Base-by-base conservation (phyloP, 2,797 vertebrate genomes). In the Dryobates pubescens region DNA sequence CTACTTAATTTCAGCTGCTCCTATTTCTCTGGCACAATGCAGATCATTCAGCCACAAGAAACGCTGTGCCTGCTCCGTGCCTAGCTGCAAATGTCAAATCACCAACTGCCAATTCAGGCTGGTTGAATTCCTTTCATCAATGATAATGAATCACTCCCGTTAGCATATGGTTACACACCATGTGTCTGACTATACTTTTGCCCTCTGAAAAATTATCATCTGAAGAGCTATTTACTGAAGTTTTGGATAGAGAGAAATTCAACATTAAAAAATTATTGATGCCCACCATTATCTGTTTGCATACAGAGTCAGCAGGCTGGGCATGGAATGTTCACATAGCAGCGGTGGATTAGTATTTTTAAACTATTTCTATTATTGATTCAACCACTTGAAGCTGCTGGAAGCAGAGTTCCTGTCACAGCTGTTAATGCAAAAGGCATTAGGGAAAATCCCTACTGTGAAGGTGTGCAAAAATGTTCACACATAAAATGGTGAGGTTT, bases 141-240 rank as follows among this genome's bases (percentile, higher is more conserved):
- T 67, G 54, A 71, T 94, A 94, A 92, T 96, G 93, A 94, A 95
- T 96, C 94, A 91, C 54, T 94, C 83, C 84, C 88, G 57, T 74
- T 82, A 80, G 63, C 92, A 95, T 86, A 95, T 64, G 80, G 92
- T 49, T 79, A 80, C 80, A 64, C 68, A 83, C 86, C 94, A 84
- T 89, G 82, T 89, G 72, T 72, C 80, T 95, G 87, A 95, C 77
- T 88, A 57, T 71, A 83, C 90, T 92, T 96, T 92, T 96, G 70
- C 77, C 90, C 86, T 92, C 71, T 72, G 79, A 73, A 87, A 95
- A 95, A 89, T 65, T 13, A 88, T 82, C 70, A 88, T 84, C 70
- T 51, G 63, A 95, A 92, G 87, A 90, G 88, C 72, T 94, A 88
- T 96, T 94, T 76, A 94, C 88, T 89, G 75, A 92, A 95, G 93